A percentile compares a stretch with the other conserved stretches of the same genome.
phyloP scores from a whole-genome alignment of 1,140 invertebrate genomes.

The Drosophila pseudoananassae region DNA sequence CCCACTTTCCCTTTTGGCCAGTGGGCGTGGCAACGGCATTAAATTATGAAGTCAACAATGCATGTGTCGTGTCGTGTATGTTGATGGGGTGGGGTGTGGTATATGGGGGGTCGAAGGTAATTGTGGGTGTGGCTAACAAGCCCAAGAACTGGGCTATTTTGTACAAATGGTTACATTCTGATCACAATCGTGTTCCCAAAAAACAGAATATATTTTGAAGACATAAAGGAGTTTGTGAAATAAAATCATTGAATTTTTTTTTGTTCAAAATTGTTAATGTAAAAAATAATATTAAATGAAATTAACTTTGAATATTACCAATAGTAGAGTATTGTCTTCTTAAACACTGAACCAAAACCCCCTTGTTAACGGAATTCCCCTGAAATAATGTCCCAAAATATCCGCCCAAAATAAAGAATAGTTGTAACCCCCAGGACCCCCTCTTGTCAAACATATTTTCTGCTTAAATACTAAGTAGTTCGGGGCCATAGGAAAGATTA shows the following conservation, averaged over 20 bases:
- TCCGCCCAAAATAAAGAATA: neutral
- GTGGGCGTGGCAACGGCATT: constrained; percentile 32
- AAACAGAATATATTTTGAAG: neutral
- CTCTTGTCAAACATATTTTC: constrained; percentile 45
- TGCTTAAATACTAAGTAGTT: constrained; percentile 69
- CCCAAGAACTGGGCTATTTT: constrained; percentile 10
- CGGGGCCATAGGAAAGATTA: constrained; percentile 46
- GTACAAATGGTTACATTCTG: constrained; percentile 8
- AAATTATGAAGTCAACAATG: constrained; percentile 46
- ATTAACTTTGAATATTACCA: neutral
- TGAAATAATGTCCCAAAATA: neutral
- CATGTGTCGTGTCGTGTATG: constrained; percentile 16
- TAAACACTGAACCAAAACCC: neutral
- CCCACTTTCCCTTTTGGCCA: neutral
- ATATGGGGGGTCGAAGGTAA: neutral
- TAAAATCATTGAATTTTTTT: no score
- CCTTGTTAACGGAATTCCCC: neutral
- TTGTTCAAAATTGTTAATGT: no score
- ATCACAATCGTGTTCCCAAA: neutral
- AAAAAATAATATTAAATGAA: no score
- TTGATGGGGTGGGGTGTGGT: neutral
- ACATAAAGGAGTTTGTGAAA: neutral
- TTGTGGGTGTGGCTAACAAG: constrained; percentile 32
- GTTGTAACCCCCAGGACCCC: neutral
- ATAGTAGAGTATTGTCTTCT: neutral